These are phyloP conservation scores for Tenthredo notha DNA, from an alignment of 2,888 invertebrate species.

Conservation along the genomic window DNA sequence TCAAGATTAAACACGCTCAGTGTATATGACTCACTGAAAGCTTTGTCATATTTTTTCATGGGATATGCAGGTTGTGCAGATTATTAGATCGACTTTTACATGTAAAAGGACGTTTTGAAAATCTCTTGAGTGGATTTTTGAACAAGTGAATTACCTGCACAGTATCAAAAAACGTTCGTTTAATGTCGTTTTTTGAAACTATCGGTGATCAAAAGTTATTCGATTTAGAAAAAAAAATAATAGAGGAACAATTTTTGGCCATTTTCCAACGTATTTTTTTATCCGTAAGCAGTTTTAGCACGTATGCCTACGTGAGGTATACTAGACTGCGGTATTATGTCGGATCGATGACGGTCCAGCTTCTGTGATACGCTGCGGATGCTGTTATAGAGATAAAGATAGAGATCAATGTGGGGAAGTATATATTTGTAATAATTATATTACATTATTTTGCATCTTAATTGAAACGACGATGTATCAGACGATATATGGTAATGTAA, in stretches of 20 bases:
- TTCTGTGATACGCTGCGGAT: neutral
- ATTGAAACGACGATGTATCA: neutral
- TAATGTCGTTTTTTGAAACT: neutral
- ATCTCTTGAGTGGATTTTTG: neutral
- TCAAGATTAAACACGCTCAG: conserved; percentile 30
- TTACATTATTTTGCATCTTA: neutral
- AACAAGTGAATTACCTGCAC: neutral
- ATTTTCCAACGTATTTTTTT: neutral
- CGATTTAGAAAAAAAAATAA: neutral
- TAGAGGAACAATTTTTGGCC: neutral
- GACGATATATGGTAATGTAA: neutral
- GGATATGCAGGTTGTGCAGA: neutral
- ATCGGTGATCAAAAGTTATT: neutral
- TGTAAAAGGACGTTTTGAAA: neutral
- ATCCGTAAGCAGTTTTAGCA: neutral
- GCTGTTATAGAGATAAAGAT: neutral
- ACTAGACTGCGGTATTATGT: conserved; percentile 6
- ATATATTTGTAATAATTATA: neutral
- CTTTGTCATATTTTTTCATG: neutral
- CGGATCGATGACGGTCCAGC: conserved; percentile 29
- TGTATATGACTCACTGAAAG: conserved; percentile 9
- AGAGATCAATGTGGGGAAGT: neutral
- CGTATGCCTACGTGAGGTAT: neutral
- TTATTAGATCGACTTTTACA: neutral
- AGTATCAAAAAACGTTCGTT: neutral